Percentiles rank a stretch among this genome's conserved stretches.
Conservation (phyloP, 2,888 invertebrate genomes). For the Clanis bilineata region DNA sequence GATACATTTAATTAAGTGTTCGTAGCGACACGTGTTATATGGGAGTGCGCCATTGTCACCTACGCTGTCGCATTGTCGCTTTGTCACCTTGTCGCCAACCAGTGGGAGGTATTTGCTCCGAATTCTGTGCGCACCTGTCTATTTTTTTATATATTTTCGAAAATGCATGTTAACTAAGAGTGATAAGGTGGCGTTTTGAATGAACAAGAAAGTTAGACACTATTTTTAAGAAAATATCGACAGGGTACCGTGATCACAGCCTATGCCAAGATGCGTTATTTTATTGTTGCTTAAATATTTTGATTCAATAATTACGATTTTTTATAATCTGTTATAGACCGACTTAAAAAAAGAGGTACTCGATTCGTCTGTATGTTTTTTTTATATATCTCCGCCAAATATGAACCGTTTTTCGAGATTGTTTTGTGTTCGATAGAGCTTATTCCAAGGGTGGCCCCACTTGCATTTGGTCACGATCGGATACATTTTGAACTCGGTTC, state of each 20-base stretch:
- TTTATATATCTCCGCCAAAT: too few species aligned
- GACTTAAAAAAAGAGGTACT: too few species aligned
- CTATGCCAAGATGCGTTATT: neutral
- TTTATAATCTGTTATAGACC: too few species aligned
- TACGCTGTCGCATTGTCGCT: constrained; percentile 47
- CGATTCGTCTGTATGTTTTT: too few species aligned
- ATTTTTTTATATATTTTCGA: neutral
- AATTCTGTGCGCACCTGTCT: constrained; percentile 75
- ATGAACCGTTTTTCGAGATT: too few species aligned
- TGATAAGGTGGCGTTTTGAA: neutral
- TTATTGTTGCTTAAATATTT: too few species aligned
- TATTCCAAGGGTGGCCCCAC: too few species aligned
- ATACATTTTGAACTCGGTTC: too few species aligned
- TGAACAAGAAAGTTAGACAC: neutral
- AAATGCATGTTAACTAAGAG: neutral
- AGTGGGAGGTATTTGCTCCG: constrained; percentile 69
- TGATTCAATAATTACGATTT: too few species aligned
- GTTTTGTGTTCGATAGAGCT: too few species aligned
- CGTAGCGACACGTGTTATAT: constrained; percentile 70
- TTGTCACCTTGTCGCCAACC: constrained; percentile 74
- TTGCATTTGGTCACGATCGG: too few species aligned
- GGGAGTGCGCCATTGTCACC: constrained; percentile 45
- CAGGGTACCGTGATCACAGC: neutral
- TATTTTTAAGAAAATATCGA: neutral
- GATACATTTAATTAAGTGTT: constrained; percentile 77